Evolutionary conservation across 2,797 vertebrate species (phyloP).

Genomic region (Catharus ustulatus): DNA sequence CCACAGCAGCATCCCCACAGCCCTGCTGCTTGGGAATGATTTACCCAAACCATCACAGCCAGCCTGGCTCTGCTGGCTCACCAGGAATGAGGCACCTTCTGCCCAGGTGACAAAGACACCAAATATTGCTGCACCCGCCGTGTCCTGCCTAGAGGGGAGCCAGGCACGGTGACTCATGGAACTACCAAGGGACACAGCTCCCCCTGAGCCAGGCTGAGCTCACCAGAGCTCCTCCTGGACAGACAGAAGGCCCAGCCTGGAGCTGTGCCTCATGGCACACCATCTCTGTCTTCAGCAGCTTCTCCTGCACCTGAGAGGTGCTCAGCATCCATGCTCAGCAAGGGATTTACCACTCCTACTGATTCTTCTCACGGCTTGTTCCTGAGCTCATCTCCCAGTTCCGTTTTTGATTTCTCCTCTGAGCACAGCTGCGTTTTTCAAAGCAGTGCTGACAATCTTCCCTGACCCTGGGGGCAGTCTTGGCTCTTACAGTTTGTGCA

Average conservation of each 20-base stretch:
- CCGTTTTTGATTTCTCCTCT: not conserved
- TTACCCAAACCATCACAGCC: not conserved
- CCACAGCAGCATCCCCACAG: not conserved
- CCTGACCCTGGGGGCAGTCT: too few relatives aligned
- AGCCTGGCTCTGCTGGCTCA: not conserved
- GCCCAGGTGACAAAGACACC: not conserved
- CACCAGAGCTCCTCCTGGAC: not conserved
- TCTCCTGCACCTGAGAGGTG: not conserved
- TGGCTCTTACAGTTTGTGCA: not conserved
- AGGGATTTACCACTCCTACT: not conserved
- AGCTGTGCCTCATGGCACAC: accelerated
- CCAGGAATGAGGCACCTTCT: not conserved
- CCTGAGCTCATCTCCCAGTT: not conserved
- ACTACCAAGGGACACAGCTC: not conserved
- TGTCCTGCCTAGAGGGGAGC: not conserved
- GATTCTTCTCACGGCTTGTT: not conserved
- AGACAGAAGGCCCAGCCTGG: not conserved
- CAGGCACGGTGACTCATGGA: not conserved
- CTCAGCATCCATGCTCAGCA: not conserved
- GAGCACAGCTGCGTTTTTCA: not conserved
- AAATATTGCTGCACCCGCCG: not conserved
- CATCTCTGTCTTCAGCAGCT: not conserved
- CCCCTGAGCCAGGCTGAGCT: not conserved
- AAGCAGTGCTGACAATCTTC: not conserved
- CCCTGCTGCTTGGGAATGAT: not conserved